Evolutionary conservation across 1,140 invertebrate species (phyloP).

Genomic region (Rhagoletis pomonella): DNA sequence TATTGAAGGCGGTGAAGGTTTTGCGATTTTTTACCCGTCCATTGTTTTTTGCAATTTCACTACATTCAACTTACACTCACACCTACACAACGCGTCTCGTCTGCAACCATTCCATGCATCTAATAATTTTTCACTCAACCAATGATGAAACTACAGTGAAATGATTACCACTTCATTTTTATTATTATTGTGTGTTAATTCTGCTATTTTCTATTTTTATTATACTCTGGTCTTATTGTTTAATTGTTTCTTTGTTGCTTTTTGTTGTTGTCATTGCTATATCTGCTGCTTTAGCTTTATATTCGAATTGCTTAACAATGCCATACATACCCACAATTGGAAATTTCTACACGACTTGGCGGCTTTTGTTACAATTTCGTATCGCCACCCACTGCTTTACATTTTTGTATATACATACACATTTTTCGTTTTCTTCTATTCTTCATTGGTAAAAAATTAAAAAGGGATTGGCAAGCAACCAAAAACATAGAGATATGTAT

Average conservation of each 20-base stretch:
- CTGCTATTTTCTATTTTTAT: background rate
- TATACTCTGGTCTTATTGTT: background rate
- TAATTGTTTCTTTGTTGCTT: background rate
- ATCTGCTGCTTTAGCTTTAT: background rate
- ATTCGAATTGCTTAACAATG: background rate
- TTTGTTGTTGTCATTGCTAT: background rate
- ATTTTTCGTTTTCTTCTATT: background rate
- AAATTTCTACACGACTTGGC: background rate
- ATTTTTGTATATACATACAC: background rate
- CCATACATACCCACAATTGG: background rate
- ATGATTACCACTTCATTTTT: constrained; percentile 33
- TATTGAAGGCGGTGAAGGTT: constrained; percentile 51
- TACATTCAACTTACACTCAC: background rate
- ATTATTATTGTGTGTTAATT: constrained; percentile 47
- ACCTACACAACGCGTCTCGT: background rate
- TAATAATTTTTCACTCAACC: constrained; percentile 28
- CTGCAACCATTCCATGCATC: background rate
- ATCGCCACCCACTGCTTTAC: background rate
- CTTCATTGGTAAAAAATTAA: constrained; percentile 17
- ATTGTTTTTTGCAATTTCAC: constrained; percentile 16
- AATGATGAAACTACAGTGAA: constrained; percentile 4
- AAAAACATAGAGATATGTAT: background rate
- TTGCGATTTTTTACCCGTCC: constrained; percentile 11
- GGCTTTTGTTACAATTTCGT: background rate
- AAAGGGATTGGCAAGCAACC: constrained; percentile 35